phyloP scores from a whole-genome alignment of 2,888 invertebrate genomes.

The Philopedon plagiatum region DNA sequence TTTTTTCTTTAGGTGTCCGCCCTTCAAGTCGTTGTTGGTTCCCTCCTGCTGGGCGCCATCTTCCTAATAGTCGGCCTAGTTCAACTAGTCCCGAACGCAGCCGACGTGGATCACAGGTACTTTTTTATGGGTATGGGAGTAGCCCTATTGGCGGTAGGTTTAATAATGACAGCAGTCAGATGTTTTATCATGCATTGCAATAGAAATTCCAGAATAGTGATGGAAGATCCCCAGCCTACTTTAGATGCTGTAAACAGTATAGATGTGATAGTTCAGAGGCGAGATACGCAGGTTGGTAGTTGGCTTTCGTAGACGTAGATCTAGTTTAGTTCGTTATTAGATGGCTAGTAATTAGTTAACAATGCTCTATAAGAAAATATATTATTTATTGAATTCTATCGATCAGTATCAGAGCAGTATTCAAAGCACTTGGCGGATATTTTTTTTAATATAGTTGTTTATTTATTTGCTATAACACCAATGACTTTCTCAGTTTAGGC shows the following conservation, averaged over 20 bases:
- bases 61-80: conserved; percentile 83
- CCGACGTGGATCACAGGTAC: conserved; percentile 82
- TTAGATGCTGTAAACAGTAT: conserved; percentile 71
- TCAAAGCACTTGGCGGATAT: no score
- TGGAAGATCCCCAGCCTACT: conserved; percentile 66
- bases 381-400: no score
- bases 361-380: background rate
- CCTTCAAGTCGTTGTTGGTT: conserved; percentile 82
- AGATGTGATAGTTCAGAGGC: conserved; percentile 69
- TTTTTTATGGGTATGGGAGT: conserved; percentile 79
- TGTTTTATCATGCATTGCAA: conserved; percentile 78
- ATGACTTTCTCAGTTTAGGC: no score
- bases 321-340: background rate
- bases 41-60: conserved; percentile 80
- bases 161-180: conserved; percentile 76
- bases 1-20: conserved; percentile 74
- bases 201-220: conserved; percentile 71
- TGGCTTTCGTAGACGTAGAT: conserved; percentile 5
- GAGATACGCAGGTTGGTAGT: conserved; percentile 60
- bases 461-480: no score
- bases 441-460: no score
- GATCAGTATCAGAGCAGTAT: no score
- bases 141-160: conserved; percentile 75
- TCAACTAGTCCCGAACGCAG: conserved; percentile 83
- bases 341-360: background rate